Evolutionary conservation across 2,888 invertebrate species (phyloP), one percentile per base, ranked within the genome.

Genomic region (Hoplodrina ambigua): DNA sequence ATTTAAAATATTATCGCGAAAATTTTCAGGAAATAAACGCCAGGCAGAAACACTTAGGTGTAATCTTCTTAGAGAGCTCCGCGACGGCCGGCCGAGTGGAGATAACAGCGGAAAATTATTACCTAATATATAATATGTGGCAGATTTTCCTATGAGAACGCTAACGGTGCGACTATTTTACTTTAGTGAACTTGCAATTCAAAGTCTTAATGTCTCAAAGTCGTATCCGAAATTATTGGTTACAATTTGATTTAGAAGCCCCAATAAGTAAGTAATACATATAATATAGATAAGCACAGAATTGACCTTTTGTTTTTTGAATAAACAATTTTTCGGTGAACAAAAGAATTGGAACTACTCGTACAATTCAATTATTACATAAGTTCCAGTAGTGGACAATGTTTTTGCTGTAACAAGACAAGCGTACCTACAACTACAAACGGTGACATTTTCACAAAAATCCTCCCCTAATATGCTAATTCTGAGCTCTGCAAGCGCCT

Each of bases 11-110:
- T 55, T 56, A 52, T 65, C 30, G n/a, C 15, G 55, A 61, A 66
- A 13, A 54, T 72, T 76, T 69, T 56, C 44, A 62, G 55, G 20
- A 65, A 62, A 61, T 67, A 59, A 70, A 67, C 56, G 52, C 69
- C 52, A 41, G 20, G 41, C 10, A 15, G 52, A 65, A 55, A 72
- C 61, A 46, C 41, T 78, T 77, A 81, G 30, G 46, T 63, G 50
- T 78, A 81, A 82, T 82, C 75, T 84, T 81, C 78, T 75, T 61
- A 69, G 33, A 50, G 53, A 61, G 53, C 44, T 8, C 33, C 41
- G 19, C 46, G 72, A 58, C 53, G 37, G 54, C 10, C 53, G 75
- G 69, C 49, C 44, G 67, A 52, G 60, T 72, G 65, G 59, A 63
- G 60, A 83, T 81, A 73, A 80, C 72, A 60, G 66, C 62, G 72